Conservation (phyloP, 37 sponge, comb jelly and placozoan species). For the Halisarca cf. caerulea region DNA sequence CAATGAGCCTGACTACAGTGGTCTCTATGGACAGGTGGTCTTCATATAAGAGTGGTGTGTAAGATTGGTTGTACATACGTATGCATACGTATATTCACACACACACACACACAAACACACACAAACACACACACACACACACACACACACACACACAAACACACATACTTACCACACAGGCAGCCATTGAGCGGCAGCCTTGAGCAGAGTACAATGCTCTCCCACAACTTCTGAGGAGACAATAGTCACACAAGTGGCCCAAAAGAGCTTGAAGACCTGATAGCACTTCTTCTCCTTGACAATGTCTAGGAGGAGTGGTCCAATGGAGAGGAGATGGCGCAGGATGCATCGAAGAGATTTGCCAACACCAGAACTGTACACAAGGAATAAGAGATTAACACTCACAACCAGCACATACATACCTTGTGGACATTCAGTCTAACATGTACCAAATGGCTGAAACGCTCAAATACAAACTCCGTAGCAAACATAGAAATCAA, state of each 20-base stretch:
- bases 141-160: background rate
- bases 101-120: too few species aligned
- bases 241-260: constrained; percentile 44
- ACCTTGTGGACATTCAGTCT: too few species aligned
- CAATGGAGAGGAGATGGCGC: constrained; percentile 52
- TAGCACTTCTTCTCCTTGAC: background rate
- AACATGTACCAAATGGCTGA: too few species aligned
- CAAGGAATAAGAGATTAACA: background rate
- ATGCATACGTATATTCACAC: too few species aligned
- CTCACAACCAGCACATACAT: too few species aligned
- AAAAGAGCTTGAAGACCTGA: constrained; percentile 48
- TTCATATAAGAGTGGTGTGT: too few species aligned
- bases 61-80: too few species aligned
- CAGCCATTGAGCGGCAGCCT: constrained; percentile 62
- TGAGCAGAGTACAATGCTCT: constrained; percentile 56
- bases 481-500: too few species aligned
- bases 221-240: constrained; percentile 42
- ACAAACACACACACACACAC: too few species aligned
- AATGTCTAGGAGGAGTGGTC: constrained; percentile 28
- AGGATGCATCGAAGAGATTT: constrained; percentile 32
- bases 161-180: constrained; percentile 25
- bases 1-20: too few species aligned
- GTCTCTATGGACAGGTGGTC: too few species aligned
- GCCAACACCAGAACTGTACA: constrained; percentile 1
- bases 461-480: too few species aligned